Base-by-base conservation (phyloP, 1,140 invertebrate species). In the Probaryconus sp. region DNA sequence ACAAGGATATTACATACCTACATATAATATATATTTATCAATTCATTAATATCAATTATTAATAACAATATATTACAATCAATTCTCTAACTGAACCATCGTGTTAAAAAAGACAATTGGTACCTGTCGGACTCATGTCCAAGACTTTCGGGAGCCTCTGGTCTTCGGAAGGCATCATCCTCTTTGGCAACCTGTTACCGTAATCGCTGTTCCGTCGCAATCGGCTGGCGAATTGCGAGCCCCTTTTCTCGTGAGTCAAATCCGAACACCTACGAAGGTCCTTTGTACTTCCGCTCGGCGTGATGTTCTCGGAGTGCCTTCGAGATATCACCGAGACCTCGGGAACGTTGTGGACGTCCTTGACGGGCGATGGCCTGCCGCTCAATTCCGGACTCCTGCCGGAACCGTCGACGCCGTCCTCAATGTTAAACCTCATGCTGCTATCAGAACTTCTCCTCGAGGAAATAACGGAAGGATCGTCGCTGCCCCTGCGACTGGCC, bases 131-230 rank as follows among this genome's bases (percentile, higher is more conserved):
- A 40, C 85, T 86, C 7, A 79, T 4, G 56, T 87, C 85, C 3
- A 82, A 37, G 9, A 87, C 77, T 47, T 69, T 81, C 1, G 85
- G 61, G 17, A 87, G 77, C 51, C 74, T 80, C 5, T 73, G 65
- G 2, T 84, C 81, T 0, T 76, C 78, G 0, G 68, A 30, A 0
- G 69, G 63, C 11, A 78, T 53, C 68, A 81, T 77, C 48, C 84
- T 69, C 30, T 78, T 83, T 0, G 83, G 84, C 10, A 80, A 82
- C 20, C 84, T 70, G 13, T 85, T 85, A 1, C 81, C 81, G 28
- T 82, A 87, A 55, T 87, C 85, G 21, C 85, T 86, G 43, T 87
- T 86, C 5, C 85, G 78, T 21, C 85, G 79, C 1, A 87, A 45
- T 42, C 84, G 86, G 3, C 69, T 81, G 4, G 85, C 83, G 4